phyloP scores from a whole-genome alignment of 2,888 invertebrate genomes.

The Baronia brevicornis region DNA sequence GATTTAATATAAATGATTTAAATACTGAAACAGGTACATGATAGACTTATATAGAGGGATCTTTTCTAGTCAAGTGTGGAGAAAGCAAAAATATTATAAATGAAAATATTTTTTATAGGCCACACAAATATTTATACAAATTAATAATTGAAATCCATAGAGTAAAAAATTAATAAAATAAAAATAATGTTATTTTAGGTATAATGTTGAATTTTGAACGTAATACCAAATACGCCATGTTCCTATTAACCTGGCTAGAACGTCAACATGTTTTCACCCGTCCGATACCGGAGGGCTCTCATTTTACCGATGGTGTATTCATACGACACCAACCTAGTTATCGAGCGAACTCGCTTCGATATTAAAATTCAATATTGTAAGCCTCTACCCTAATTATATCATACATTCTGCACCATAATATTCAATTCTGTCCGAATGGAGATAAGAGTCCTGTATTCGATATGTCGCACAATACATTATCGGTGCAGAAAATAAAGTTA shows the following conservation, averaged over 20 bases:
- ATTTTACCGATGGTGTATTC: slow-evolving; percentile 39
- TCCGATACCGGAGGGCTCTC: slow-evolving; percentile 30
- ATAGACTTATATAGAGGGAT: too few relatives aligned
- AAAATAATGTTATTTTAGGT: not conserved
- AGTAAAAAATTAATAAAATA: not conserved
- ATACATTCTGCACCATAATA: slow-evolving; percentile 23
- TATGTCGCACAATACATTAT: slow-evolving; percentile 8
- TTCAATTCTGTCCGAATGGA: slow-evolving; percentile 18
- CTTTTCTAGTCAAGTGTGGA: too few relatives aligned
- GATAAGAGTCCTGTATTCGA: too few relatives aligned
- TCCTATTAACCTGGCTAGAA: slow-evolving; percentile 31
- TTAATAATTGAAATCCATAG: too few relatives aligned
- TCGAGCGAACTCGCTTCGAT: slow-evolving; percentile 36
- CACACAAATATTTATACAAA: too few relatives aligned
- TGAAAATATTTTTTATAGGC: too few relatives aligned
- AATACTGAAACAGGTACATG: too few relatives aligned
- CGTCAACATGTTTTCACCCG: slow-evolving; percentile 37
- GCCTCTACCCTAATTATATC: slow-evolving; percentile 20
- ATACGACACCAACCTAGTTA: slow-evolving; percentile 53
- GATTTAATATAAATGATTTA: too few relatives aligned
- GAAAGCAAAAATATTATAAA: too few relatives aligned
- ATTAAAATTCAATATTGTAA: slow-evolving; percentile 50
- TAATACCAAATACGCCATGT: slow-evolving; percentile 25
- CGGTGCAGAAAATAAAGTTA: too few relatives aligned
- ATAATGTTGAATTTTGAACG: not conserved